Percentiles rank a stretch among this genome's conserved stretches.
Conservation (phyloP, 53 echinoderm and acorn worm species). For the Temnopleurus reevesii region DNA sequence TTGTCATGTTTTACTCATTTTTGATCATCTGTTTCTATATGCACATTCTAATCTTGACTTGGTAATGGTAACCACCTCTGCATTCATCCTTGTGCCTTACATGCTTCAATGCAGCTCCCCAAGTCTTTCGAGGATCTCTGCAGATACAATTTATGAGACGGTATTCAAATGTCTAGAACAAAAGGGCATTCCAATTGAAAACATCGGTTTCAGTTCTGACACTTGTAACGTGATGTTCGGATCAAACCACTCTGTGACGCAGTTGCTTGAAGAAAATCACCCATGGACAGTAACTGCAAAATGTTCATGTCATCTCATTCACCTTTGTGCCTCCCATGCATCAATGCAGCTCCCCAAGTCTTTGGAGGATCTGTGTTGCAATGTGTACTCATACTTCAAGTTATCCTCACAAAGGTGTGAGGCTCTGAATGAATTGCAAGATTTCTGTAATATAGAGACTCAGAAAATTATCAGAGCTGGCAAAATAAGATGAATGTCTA, state of each 20-base stretch:
- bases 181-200: neutral
- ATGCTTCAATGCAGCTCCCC: neutral
- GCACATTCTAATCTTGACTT: no score
- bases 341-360: neutral
- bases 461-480: slow-evolving; percentile 52
- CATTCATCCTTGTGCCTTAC: neutral
- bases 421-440: slow-evolving; percentile 52
- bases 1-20: no score
- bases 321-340: neutral
- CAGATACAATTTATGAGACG: neutral
- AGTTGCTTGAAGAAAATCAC: neutral
- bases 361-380: slow-evolving; percentile 38
- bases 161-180: no score
- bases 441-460: slow-evolving; percentile 23
- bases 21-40: no score
- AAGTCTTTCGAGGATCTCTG: slow-evolving; percentile 28
- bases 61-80: no score
- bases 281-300: neutral
- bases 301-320: no score
- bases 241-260: neutral
- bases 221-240: no score
- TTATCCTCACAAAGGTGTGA: slow-evolving; percentile 37
- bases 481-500: slow-evolving; percentile 59
- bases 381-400: slow-evolving; percentile 48
- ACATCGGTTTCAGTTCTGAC: neutral